Base-by-base conservation (phyloP, 2,888 invertebrate genomes). In the Allolobophora icterica region DNA sequence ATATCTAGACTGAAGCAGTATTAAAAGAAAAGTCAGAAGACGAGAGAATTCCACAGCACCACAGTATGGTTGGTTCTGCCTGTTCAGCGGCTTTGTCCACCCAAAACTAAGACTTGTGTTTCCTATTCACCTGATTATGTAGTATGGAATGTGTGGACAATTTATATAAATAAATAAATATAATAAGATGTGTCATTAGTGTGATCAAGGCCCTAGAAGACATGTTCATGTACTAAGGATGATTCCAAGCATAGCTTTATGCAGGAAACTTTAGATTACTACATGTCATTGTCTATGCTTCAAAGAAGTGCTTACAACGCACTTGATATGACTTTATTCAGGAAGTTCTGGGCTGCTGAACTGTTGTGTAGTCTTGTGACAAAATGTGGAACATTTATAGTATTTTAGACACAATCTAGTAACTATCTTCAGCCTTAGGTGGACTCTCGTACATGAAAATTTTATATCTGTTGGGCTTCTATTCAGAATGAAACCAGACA, bases 401-500 rank as follows among this genome's bases (percentile, higher is more conserved):
- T 24, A 52, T 21, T 21, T 52, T 52, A 19, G 52, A 24, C 1
- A 52, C 24, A 6, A 52, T 52, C 52, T 30, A n/a, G 71, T 71
- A 71, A 71, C 71, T 71, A 2, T 71, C 71, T n/a, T 71, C 71
- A 71, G 71, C 58, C 24, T 30, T 58, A 58, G 58, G 58, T 58
- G 30, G 58, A 30, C 3, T 58, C 58, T 58, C 30, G 24, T 58
- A 58, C 30, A 58, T 30, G n/a, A n/a, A 71, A 30, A 71, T n/a
- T 30, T 71, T 30, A n/a, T 30, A 71, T n/a, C 1, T 71, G 71
- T n/a, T 71, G n/a, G 13, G 71, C 30, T 71, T 71, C 11, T 71
- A 71, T 71, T 71, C n/a, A 71, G 71, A 71, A n/a, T 71, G n/a
- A 71, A 71, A 71, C 71, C n/a, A n/a, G 71, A 71, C 71, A 71